Conservation (phyloP, 2,113 vertebrate species). For the Istiophorus platypterus region DNA sequence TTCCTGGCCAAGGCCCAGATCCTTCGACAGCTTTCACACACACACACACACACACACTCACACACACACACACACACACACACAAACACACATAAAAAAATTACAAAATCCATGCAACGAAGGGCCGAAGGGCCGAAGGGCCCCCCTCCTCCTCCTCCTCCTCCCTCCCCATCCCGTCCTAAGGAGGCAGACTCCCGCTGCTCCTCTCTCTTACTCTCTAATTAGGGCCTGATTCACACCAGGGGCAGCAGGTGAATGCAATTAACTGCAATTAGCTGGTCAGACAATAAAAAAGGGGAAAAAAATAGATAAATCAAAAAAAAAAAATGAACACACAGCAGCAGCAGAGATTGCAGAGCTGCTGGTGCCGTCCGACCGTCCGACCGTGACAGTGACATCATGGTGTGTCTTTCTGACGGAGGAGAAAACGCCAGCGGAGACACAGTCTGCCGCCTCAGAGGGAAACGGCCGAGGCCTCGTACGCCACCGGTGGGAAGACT, state of each 20-base stretch:
- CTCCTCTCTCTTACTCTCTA: slow-evolving; percentile 41
- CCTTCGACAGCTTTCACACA: not conserved
- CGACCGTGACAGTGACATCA: slow-evolving; percentile 22
- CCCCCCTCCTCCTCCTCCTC: no score
- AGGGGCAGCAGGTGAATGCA: slow-evolving; percentile 55
- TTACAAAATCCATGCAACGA: not conserved
- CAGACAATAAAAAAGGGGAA: not conserved
- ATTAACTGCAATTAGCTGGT: slow-evolving; percentile 60
- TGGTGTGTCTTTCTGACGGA: not conserved
- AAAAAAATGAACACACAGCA: no score
- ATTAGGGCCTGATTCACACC: slow-evolving; percentile 53
- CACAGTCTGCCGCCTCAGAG: no score
- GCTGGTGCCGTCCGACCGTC: not conserved
- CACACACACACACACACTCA: no score
- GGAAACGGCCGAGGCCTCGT: no score
- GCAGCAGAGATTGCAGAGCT: slow-evolving; percentile 11
- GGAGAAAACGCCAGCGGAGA: not conserved
- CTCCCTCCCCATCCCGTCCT: not conserved
- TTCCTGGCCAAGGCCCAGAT: not conserved
- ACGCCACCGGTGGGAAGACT: not conserved
- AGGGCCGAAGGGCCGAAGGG: no score
- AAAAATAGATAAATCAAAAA: no score
- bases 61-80: no score
- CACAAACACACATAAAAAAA: no score
- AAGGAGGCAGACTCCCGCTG: slow-evolving; percentile 22